Evolutionary conservation across 1,140 invertebrate species (phyloP).

Genomic region (Sinonovacula constricta): DNA sequence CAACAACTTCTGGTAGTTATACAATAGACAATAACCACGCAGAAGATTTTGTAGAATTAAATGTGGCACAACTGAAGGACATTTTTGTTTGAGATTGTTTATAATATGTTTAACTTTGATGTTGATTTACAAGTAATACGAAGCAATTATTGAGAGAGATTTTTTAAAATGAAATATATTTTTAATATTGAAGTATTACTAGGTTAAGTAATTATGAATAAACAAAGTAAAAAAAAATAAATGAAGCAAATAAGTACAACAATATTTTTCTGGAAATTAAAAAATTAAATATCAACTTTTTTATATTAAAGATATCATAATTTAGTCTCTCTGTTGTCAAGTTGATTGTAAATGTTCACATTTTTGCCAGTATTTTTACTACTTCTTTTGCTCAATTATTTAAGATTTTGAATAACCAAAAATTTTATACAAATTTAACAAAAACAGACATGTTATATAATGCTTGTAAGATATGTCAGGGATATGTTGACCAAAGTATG

Average conservation of each 20-base stretch:
- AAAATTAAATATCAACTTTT: too few relatives aligned
- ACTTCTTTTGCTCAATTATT: too few relatives aligned
- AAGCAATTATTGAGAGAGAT: background rate
- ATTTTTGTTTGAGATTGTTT: slow-evolving; percentile 37
- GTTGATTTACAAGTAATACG: too few relatives aligned
- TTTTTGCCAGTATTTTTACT: too few relatives aligned
- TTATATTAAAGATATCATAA: too few relatives aligned
- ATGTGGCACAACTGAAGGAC: slow-evolving; percentile 50
- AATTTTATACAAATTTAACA: too few relatives aligned
- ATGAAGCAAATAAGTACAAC: background rate
- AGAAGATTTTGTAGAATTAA: slow-evolving; percentile 56
- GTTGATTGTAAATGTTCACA: too few relatives aligned
- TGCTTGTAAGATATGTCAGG: too few relatives aligned
- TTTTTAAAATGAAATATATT: background rate
- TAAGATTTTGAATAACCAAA: too few relatives aligned
- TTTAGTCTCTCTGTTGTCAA: too few relatives aligned
- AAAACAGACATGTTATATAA: too few relatives aligned
- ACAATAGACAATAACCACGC: slow-evolving; percentile 57
- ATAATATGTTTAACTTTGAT: background rate
- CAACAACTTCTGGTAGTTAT: slow-evolving; percentile 65
- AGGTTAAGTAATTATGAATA: background rate
- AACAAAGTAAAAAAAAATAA: background rate
- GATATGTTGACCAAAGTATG: too few relatives aligned
- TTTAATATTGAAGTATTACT: background rate
- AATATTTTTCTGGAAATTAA: background rate